Conservation (phyloP, 2,888 invertebrate species). For the Flexamia atlantica region DNA sequence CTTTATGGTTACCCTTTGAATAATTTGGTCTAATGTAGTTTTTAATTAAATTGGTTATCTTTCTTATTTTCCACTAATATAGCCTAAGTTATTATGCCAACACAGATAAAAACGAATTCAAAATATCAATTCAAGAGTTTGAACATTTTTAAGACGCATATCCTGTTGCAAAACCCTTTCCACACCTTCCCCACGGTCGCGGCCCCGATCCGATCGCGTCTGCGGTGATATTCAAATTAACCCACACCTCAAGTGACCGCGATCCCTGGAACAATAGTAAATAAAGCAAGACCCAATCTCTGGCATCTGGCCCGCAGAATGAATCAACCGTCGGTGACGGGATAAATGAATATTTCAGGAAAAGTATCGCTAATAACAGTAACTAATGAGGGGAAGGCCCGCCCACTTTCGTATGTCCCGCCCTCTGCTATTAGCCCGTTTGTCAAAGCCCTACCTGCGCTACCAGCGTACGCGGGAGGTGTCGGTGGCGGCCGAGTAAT, state of each 20-base stretch:
- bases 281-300: conserved; percentile 28
- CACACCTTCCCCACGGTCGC: too few species aligned
- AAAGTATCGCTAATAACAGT: conserved; percentile 57
- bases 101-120: too few species aligned
- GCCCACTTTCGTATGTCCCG: conserved; percentile 43
- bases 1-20: too few species aligned
- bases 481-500: not conserved
- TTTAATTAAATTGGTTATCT: too few species aligned
- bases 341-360: conserved; percentile 61
- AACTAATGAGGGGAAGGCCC: conserved; percentile 48
- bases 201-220: not conserved
- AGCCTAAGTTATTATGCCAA: too few species aligned
- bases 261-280: conserved; percentile 36
- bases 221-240: conserved; percentile 38
- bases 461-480: conserved; percentile 29
- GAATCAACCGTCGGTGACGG: conserved; percentile 28
- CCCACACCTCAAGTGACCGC: conserved; percentile 38
- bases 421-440: conserved; percentile 57
- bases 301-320: not conserved
- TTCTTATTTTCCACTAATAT: too few species aligned
- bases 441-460: conserved; percentile 36
- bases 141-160: too few species aligned
- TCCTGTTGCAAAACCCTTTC: too few species aligned
- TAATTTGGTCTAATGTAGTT: too few species aligned
- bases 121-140: too few species aligned